A percentile compares a stretch with the other conserved stretches of the same genome.
Conservation (phyloP, 2,888 invertebrate genomes). For the Lycia hirtaria region DNA sequence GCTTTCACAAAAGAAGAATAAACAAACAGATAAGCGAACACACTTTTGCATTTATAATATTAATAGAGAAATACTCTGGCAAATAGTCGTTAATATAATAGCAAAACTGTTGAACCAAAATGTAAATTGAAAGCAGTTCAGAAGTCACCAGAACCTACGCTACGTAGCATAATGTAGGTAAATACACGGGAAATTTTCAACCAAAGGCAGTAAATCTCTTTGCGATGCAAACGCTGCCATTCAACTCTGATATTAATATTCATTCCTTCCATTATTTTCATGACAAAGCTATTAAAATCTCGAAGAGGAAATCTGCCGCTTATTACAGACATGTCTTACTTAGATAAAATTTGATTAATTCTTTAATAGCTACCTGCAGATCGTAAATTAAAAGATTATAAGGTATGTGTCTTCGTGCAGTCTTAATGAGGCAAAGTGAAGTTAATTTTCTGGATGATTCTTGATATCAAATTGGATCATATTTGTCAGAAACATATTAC, state of each 20-base stretch:
- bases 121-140: not conserved
- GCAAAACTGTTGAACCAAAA: not conserved
- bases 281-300: slow-evolving; percentile 71
- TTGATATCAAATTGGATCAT: too few species aligned
- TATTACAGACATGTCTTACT: slow-evolving; percentile 61
- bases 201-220: slow-evolving; percentile 59
- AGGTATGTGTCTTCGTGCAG: too few species aligned
- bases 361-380: slow-evolving; percentile 41
- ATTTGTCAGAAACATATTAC: too few species aligned
- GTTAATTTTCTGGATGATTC: too few species aligned
- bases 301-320: slow-evolving; percentile 45
- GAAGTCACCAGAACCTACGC: not conserved
- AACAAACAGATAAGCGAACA: too few species aligned
- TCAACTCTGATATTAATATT: slow-evolving; percentile 74
- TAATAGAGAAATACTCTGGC: too few species aligned
- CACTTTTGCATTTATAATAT: too few species aligned
- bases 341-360: slow-evolving; percentile 62
- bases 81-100: too few species aligned
- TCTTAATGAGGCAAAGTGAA: too few species aligned
- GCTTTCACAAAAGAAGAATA: too few species aligned
- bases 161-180: slow-evolving; percentile 1
- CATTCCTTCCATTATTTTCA: slow-evolving; percentile 71
- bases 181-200: slow-evolving; percentile 12
- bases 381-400: not conserved
- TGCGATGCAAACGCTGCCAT: slow-evolving; percentile 72